These are phyloP conservation scores for Brachyptera risi DNA, from an alignment of 2,888 invertebrate species.

Conservation along the genomic window DNA sequence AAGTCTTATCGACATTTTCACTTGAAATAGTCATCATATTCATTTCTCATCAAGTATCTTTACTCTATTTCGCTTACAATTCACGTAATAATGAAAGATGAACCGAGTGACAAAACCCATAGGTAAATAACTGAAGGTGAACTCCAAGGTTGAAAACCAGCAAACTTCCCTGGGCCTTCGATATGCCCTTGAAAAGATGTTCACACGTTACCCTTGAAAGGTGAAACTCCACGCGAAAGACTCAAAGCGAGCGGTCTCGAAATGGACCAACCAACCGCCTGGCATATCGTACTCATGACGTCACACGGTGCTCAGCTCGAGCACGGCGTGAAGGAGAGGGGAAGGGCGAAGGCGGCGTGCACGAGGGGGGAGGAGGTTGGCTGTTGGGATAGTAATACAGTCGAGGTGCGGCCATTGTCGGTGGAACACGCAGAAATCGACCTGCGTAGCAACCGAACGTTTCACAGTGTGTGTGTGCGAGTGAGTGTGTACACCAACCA, in stretches of 20 bases:
- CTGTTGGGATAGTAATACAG: conserved; percentile 7
- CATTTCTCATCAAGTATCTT: too few species aligned
- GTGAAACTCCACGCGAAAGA: neutral
- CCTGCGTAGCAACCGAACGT: neutral
- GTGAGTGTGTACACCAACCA: too few species aligned
- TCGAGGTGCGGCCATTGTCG: conserved; percentile 28
- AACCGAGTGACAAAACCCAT: neutral
- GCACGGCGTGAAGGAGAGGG: conserved; percentile 5
- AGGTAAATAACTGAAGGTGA: neutral
- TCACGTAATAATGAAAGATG: too few species aligned
- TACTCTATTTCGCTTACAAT: too few species aligned
- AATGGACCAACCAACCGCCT: conserved; percentile 14
- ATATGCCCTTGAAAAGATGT: conserved; percentile 13
- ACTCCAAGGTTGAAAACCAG: conserved; percentile 5
- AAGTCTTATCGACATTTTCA: too few species aligned
- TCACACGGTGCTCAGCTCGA: conserved; percentile 32
- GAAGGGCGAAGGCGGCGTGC: conserved; percentile 15
- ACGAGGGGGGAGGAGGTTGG: conserved; percentile 13
- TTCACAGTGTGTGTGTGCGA: neutral
- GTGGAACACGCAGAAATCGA: conserved; percentile 19
- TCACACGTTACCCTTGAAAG: conserved; percentile 21
- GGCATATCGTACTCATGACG: conserved; percentile 25
- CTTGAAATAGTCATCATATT: too few species aligned
- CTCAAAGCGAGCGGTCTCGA: neutral
- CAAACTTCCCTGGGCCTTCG: neutral